phyloP scores from a whole-genome alignment of 2,888 invertebrate species.

The Leptopilina drosophilae region DNA sequence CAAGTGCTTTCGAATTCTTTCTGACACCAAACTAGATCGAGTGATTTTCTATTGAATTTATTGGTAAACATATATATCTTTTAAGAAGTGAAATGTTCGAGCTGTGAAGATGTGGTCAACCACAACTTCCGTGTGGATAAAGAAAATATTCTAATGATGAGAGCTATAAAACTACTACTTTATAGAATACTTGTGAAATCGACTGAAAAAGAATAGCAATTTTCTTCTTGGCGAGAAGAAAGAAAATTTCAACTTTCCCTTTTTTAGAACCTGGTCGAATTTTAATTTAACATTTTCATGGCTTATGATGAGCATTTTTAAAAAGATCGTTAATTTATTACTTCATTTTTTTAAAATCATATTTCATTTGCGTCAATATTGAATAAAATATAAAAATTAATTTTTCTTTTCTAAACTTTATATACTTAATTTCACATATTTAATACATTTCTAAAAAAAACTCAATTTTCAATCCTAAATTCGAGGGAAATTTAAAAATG shows the following conservation, averaged over 20 bases:
- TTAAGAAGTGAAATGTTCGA: slow-evolving; percentile 10
- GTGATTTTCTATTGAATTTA: slow-evolving; percentile 23
- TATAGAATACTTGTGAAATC: slow-evolving; percentile 10
- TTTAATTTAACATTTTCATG: background rate
- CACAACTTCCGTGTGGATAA: slow-evolving; percentile 18
- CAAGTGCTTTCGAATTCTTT: background rate
- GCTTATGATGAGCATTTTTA: too few relatives aligned
- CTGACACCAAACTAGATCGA: background rate
- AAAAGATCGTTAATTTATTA: too few relatives aligned
- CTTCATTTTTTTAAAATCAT: too few relatives aligned
- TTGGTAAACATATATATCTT: background rate
- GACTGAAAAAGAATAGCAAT: background rate
- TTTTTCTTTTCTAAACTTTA: too few relatives aligned
- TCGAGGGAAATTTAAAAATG: background rate
- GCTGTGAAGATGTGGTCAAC: slow-evolving; percentile 33
- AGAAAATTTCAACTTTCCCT: background rate
- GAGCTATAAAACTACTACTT: background rate
- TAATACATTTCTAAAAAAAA: background rate
- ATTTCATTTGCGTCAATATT: too few relatives aligned
- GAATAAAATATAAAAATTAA: too few relatives aligned
- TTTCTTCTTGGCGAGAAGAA: background rate
- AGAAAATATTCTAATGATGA: slow-evolving; percentile 4
- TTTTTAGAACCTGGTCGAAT: background rate
- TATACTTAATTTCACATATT: background rate
- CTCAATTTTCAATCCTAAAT: background rate